Evolutionary conservation across 2,888 invertebrate species (phyloP).

Genomic region (Tryphoninae sp.): DNA sequence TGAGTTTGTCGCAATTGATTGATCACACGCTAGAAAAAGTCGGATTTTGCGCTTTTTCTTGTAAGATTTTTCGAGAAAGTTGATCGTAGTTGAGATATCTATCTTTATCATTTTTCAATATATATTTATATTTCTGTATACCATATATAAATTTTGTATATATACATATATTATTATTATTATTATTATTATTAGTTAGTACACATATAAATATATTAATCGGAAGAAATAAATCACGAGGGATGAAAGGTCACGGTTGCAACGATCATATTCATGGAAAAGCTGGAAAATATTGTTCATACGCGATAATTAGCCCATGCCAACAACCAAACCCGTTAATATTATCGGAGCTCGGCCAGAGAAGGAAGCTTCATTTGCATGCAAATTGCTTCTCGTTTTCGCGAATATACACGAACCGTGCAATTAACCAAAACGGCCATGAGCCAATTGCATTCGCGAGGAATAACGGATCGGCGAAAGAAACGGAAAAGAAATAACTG

Average conservation of each 20-base stretch:
- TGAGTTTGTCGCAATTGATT: too few species aligned
- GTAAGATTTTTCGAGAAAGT: too few species aligned
- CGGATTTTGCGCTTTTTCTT: too few species aligned
- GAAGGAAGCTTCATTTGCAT: conserved; percentile 58
- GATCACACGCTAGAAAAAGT: too few species aligned
- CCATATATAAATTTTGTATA: too few species aligned
- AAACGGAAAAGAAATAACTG: conserved; percentile 9
- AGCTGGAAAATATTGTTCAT: conserved; percentile 50
- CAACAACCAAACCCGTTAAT: conserved; percentile 27
- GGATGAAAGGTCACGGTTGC: neutral
- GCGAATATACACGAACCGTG: conserved; percentile 8
- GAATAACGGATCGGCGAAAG: conserved; percentile 3
- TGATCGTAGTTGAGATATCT: too few species aligned
- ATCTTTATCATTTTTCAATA: too few species aligned
- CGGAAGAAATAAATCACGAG: conserved; percentile 1
- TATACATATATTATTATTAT: too few species aligned
- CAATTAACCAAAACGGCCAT: conserved; percentile 47
- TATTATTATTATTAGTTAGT: too few species aligned
- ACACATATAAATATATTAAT: neutral
- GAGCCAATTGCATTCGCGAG: conserved; percentile 8
- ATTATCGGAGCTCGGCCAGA: conserved; percentile 28
- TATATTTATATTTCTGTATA: too few species aligned
- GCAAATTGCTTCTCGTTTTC: conserved; percentile 56
- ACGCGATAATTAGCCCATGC: conserved; percentile 51
- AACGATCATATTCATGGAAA: conserved; percentile 19